Conservation (phyloP, 2,888 invertebrate species). For the Flexamia atlantica region DNA sequence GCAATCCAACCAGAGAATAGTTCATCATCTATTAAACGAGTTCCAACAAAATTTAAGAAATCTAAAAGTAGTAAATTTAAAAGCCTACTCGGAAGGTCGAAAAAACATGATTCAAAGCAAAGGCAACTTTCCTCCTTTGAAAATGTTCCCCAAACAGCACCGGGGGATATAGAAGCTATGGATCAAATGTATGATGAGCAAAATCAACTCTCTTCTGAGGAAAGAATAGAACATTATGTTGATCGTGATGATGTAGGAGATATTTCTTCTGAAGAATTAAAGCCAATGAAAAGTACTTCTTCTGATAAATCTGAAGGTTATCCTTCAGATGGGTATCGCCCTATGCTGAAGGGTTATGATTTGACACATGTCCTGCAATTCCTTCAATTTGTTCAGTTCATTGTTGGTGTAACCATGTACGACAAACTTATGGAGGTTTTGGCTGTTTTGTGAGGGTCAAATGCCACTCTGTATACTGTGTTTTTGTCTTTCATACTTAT, state of each 20-base stretch:
- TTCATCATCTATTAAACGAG: background rate
- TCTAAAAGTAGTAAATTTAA: constrained; percentile 13
- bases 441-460: background rate
- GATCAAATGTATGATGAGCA: background rate
- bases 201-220: background rate
- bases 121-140: background rate
- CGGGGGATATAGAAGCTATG: background rate
- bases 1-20: background rate
- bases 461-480: background rate
- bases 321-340: background rate
- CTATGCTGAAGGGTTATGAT: constrained; percentile 2
- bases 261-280: background rate
- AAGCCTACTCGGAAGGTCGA: background rate
- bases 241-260: background rate
- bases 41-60: background rate
- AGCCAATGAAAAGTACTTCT: background rate
- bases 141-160: background rate
- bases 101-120: background rate
- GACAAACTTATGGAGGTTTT: constrained; percentile 30
- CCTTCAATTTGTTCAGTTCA: background rate
- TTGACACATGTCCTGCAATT: background rate
- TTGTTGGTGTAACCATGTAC: constrained; percentile 28
- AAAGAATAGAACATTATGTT: background rate
- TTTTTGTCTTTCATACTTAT: too few relatives aligned
- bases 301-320: background rate